Evolutionary conservation across 2,113 vertebrate species (phyloP).

Genomic region (Alligator mississippiensis): DNA sequence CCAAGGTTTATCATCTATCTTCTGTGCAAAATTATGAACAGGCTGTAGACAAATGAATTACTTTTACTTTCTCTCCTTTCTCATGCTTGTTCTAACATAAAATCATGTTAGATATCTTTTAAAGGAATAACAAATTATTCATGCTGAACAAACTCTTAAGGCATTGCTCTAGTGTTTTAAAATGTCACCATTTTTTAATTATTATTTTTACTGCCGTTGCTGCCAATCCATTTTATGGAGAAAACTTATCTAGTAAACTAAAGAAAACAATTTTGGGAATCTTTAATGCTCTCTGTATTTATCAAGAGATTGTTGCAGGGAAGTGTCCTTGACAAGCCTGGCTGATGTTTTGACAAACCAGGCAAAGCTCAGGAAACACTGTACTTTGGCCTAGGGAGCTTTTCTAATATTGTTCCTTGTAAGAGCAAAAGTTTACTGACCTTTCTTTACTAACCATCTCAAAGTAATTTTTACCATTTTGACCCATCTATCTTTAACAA

Average conservation of each 20-base stretch:
- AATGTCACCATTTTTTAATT: background rate
- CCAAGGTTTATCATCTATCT: background rate
- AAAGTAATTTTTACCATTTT: no score
- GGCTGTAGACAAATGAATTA: no score
- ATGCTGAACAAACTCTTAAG: background rate
- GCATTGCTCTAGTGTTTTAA: background rate
- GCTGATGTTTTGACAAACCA: background rate
- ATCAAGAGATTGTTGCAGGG: background rate
- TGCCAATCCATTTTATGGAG: background rate
- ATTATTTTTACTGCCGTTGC: background rate
- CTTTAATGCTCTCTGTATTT: background rate
- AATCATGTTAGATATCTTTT: no score
- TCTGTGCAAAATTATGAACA: background rate
- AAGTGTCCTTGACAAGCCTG: no score
- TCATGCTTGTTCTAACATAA: no score
- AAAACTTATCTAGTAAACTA: background rate
- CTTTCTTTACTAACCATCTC: no score
- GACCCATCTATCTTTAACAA: no score
- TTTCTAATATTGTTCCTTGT: no score
- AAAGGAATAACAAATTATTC: background rate
- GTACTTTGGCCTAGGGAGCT: no score
- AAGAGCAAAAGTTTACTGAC: no score
- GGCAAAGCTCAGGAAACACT: no score
- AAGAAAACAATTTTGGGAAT: background rate
- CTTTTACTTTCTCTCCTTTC: no score